A percentile compares a stretch with the other conserved stretches of the same genome.
phyloP scores from a whole-genome alignment of 2,797 vertebrate species.

The Lepus townsendii region DNA sequence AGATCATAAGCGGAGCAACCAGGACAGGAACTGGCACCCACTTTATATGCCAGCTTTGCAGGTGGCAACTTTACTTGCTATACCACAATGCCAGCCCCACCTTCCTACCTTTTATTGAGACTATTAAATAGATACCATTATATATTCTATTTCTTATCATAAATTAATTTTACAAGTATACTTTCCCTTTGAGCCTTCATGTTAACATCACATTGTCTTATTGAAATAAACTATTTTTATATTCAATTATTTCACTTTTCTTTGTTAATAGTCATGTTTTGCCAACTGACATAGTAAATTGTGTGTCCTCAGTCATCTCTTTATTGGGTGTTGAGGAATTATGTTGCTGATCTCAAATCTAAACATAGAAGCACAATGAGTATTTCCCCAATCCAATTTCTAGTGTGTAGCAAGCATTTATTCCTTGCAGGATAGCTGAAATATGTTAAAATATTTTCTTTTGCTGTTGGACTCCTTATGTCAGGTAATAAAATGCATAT shows the following conservation, averaged over 20 bases:
- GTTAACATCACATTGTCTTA: slow-evolving; percentile 9
- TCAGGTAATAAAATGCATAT: not conserved
- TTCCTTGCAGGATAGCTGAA: not conserved
- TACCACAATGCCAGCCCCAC: too few relatives aligned
- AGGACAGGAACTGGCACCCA: too few relatives aligned
- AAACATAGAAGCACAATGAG: slow-evolving; percentile 46
- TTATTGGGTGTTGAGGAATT: not conserved
- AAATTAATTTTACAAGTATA: not conserved
- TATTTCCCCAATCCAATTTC: not conserved
- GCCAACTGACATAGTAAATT: not conserved
- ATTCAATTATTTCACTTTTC: not conserved
- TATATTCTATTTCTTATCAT: slow-evolving; percentile 7
- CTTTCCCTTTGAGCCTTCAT: not conserved
- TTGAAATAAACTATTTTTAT: not conserved
- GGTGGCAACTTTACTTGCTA: too few relatives aligned
- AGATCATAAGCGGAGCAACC: too few relatives aligned
- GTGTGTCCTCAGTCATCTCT: not conserved
- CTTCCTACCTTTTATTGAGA: not conserved
- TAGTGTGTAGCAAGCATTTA: not conserved
- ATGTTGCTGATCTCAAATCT: slow-evolving; percentile 23
- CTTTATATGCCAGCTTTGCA: too few relatives aligned
- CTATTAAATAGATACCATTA: not conserved
- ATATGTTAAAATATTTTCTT: not conserved
- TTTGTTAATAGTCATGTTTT: slow-evolving; percentile 27
- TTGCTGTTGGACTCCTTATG: not conserved